A percentile compares a stretch with the other conserved stretches of the same genome.
Conservation (phyloP, 1,140 invertebrate species). For the Neodiprion virginianus region DNA sequence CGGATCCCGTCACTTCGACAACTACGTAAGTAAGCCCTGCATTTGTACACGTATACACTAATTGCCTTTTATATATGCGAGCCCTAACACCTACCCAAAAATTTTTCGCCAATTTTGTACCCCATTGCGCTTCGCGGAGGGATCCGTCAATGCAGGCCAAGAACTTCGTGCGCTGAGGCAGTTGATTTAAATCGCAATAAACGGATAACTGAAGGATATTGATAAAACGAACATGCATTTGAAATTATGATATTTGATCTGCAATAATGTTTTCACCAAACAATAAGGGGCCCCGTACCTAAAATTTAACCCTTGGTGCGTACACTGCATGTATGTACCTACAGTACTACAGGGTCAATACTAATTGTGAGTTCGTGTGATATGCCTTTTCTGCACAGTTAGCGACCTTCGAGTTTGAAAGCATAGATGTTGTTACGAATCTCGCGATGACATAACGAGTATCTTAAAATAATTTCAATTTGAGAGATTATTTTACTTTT, state of each 20-base stretch:
- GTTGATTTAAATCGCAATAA: not conserved
- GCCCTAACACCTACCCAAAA: too few species aligned
- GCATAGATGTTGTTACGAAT: not conserved
- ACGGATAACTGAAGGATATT: not conserved
- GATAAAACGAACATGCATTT: too few species aligned
- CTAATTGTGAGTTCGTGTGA: too few species aligned
- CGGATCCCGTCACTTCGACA: constrained; percentile 18
- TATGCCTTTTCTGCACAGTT: too few species aligned
- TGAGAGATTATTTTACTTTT: not conserved
- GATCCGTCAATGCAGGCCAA: not conserved
- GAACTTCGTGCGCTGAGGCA: not conserved
- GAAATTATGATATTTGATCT: too few species aligned
- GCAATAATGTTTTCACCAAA: too few species aligned
- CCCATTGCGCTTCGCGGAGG: not conserved
- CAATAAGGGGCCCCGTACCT: too few species aligned
- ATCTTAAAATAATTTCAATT: not conserved
- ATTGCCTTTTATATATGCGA: too few species aligned
- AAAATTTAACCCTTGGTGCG: not conserved
- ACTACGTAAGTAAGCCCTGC: constrained; percentile 5
- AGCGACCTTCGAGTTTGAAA: not conserved
- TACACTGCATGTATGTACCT: not conserved
- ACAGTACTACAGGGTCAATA: not conserved
- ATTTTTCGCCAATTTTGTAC: not conserved
- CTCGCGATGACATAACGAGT: not conserved
- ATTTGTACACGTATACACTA: not conserved